A percentile compares a stretch with the other conserved stretches of the same genome.
Evolutionary conservation across 2,113 vertebrate genomes (phyloP).

Genomic region (Origma solitaria): DNA sequence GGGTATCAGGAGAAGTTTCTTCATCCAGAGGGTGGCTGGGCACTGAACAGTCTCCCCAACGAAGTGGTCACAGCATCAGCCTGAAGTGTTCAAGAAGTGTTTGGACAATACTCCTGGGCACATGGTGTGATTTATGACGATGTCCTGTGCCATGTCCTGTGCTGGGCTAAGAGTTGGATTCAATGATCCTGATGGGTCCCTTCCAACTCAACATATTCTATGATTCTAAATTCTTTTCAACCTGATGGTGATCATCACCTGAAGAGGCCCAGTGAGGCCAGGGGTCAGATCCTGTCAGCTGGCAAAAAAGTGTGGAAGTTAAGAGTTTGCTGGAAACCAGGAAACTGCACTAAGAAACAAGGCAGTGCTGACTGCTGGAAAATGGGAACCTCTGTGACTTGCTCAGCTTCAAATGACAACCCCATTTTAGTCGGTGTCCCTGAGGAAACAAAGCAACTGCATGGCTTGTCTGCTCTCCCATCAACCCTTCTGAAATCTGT

Average conservation of each 20-base stretch:
- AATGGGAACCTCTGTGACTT: neutral
- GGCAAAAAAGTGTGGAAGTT: neutral
- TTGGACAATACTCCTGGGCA: neutral
- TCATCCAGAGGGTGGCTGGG: neutral
- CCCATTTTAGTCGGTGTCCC: neutral
- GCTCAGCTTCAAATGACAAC: neutral
- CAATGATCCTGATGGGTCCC: neutral
- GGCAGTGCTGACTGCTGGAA: neutral
- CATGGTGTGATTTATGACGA: neutral
- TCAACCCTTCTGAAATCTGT: neutral
- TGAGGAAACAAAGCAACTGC: neutral
- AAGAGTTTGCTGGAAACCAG: neutral
- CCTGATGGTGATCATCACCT: neutral
- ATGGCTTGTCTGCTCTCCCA: rapidly evolving
- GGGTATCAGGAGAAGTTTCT: neutral
- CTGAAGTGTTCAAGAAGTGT: neutral
- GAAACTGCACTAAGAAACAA: neutral
- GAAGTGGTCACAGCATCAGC: neutral
- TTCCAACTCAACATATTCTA: neutral
- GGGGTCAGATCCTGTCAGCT: neutral
- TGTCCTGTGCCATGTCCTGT: no score
- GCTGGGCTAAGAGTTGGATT: neutral
- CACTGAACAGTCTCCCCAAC: neutral
- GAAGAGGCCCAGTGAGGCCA: neutral
- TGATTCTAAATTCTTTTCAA: neutral